phyloP scores from a whole-genome alignment of 2,797 vertebrate genomes.

The Zalophus californianus region DNA sequence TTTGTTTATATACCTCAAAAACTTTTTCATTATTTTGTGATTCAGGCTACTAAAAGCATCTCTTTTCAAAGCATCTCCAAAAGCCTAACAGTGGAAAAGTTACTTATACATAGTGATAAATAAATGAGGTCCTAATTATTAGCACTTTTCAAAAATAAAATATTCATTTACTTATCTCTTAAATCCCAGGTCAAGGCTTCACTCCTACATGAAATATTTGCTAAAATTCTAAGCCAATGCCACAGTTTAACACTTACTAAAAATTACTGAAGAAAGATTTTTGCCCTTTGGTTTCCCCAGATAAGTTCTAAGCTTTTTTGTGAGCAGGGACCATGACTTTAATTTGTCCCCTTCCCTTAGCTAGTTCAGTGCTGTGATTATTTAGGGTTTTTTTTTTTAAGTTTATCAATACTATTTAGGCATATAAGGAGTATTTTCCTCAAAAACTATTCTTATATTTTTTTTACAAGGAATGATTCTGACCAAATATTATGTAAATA shows the following conservation, averaged over 20 bases:
- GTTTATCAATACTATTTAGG: background rate
- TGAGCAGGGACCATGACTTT: background rate
- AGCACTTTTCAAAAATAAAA: constrained; percentile 36
- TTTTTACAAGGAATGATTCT: background rate
- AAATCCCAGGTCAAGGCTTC: constrained; percentile 4
- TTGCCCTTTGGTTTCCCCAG: background rate
- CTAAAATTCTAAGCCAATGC: constrained; percentile 21
- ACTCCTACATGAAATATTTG: background rate
- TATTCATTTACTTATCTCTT: background rate
- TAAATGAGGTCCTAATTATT: background rate
- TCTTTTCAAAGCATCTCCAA: constrained; percentile 55
- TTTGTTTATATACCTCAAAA: constrained; percentile 53
- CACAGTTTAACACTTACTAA: constrained; percentile 39
- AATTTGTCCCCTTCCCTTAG: background rate
- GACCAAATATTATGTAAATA: background rate
- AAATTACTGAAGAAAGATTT: background rate
- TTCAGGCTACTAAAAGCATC: background rate
- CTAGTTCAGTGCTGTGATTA: background rate
- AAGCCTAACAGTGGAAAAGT: background rate
- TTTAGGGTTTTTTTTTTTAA: background rate
- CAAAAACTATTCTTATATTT: constrained; percentile 26
- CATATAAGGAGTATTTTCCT: background rate
- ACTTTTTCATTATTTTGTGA: constrained; percentile 52
- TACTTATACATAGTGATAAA: background rate
- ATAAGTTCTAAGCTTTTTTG: constrained; percentile 33